Base-by-base conservation (phyloP, 2,797 vertebrate genomes). In the Tolypeutes matacus region DNA sequence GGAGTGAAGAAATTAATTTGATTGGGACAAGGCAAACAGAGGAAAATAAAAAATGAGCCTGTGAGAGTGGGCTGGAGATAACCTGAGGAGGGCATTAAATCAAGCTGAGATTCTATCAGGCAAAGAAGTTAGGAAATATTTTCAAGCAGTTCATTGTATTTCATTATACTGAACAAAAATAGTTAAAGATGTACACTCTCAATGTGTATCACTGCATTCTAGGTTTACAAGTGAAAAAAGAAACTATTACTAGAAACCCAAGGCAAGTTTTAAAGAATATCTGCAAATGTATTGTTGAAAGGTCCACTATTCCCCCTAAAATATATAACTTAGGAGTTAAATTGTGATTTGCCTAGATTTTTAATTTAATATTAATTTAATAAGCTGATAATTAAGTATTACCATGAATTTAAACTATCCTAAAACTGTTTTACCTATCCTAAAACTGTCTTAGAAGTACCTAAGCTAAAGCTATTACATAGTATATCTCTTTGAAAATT, bases 261-360 rank as follows among this genome's bases (percentile, higher is more conserved):
- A 20, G 6, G 20, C 60, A 84, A 84, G 21, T 62, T 91, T 69
- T 82, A 90, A 91, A 94, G 36, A 21, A 53, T 62, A 81, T 29
- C 85, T 94, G 42, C 21, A 93, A 83, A 82, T 69, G 70, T 23
- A 17, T 39, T 75, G 4, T 69, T 49, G 49, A 91, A 96, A 95
- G 42, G 13, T 83, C 11, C 10, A 42, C n/a, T 34, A 31, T 25
- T 7, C 6, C 23, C 23, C 56, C 49, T 86, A 84, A 93, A 96
- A 90, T 56, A 86, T 29, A 5, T 78, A 85, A 90, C 0, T 76
- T 83, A 80, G 31, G 27, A 67, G 13, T 82, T 93, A 84, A 86
- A 96, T 87, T 92, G 42, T 95, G 31, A 92, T 31, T 95, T 93
- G 56, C 65, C 69, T 92, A 92, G 27, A 82, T 1, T 82, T 69